Conservation (phyloP, 2,113 vertebrate species). For the Dendropsophus ebraccatus region DNA sequence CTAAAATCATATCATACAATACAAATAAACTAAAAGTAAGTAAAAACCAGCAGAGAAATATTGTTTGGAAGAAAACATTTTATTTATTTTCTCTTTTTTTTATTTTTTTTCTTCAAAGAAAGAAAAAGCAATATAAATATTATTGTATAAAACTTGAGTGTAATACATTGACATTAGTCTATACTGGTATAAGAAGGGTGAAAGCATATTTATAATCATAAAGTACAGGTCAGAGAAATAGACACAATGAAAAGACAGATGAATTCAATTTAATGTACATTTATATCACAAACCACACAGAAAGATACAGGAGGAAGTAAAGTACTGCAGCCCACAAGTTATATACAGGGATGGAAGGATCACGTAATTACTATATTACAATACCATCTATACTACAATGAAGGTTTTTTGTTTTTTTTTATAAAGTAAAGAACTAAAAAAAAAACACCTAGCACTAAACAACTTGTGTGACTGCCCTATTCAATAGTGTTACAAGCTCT, state of each 20-base stretch:
- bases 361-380: constrained; percentile 74
- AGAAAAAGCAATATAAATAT: constrained; percentile 99
- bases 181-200: constrained; percentile 91
- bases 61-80: constrained; percentile 82
- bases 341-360: constrained; percentile 70
- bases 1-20: background rate
- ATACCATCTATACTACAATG: constrained; percentile 73
- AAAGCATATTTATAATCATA: constrained; percentile 89
- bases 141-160: constrained; percentile 98
- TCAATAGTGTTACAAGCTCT: constrained; percentile 56
- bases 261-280: constrained; percentile 82
- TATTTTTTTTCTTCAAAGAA: constrained; percentile 78
- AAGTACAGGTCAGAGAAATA: constrained; percentile 87
- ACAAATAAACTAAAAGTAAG: background rate
- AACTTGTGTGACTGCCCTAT: constrained; percentile 63
- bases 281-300: constrained; percentile 79
- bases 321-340: constrained; percentile 72
- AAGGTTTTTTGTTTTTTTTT: constrained; percentile 65
- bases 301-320: constrained; percentile 66
- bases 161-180: constrained; percentile 84
- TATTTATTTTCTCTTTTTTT: constrained; percentile 80
- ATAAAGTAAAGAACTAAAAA: constrained; percentile 68
- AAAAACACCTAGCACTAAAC: constrained; percentile 64
- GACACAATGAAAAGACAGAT: constrained; percentile 83
- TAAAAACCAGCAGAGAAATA: background rate